These are phyloP conservation scores for Polyommatus icarus DNA, from an alignment of 2,888 invertebrate species.

Conservation along the genomic window DNA sequence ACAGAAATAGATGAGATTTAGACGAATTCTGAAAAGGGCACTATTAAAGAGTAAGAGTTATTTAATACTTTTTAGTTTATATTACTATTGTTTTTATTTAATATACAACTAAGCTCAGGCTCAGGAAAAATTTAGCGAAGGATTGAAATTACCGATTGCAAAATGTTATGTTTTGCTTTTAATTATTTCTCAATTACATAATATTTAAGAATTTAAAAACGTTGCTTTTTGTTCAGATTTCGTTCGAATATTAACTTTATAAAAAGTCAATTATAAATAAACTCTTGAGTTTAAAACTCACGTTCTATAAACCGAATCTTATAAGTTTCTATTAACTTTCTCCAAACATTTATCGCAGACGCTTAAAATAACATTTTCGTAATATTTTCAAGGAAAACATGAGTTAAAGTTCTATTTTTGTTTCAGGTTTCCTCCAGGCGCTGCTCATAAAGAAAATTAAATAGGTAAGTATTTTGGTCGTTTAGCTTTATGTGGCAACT, in stretches of 20 bases:
- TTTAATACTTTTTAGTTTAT: no score
- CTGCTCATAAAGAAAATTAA: constrained; percentile 9
- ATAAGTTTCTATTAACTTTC: neutral
- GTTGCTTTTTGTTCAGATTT: no score
- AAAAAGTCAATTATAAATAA: neutral
- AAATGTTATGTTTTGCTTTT: no score
- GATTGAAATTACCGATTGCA: no score
- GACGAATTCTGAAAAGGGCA: no score
- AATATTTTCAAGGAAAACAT: neutral
- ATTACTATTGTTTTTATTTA: no score
- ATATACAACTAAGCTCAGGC: neutral
- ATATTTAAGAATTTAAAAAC: no score
- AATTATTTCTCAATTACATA: no score
- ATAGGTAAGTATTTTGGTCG: constrained; percentile 28
- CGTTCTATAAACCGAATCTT: neutral
- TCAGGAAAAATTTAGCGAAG: neutral
- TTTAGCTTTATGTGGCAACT: neutral
- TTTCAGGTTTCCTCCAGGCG: constrained; percentile 5
- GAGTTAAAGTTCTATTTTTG: neutral
- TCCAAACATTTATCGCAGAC: neutral
- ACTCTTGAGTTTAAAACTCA: neutral
- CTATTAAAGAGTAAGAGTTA: no score
- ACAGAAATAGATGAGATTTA: no score
- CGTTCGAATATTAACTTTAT: no score
- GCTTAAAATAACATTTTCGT: neutral